A percentile compares a stretch with the other conserved stretches of the same genome.
These are phyloP conservation scores for Athrips mouffetella DNA, from an alignment of 2,888 invertebrate genomes.

Conservation along the genomic window DNA sequence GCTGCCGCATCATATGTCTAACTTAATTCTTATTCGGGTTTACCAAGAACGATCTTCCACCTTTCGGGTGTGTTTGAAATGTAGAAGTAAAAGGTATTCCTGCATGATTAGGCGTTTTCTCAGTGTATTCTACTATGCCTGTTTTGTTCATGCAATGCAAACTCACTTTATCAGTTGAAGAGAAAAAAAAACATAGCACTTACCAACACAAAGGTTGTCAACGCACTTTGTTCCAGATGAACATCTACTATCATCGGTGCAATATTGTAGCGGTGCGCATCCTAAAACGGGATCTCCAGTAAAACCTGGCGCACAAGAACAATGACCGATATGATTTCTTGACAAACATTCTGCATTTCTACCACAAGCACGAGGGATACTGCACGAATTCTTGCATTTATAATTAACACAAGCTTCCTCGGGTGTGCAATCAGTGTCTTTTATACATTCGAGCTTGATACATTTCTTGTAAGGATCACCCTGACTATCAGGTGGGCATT, in stretches of 20 bases:
- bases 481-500: constrained; percentile 85
- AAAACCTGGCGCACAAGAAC: constrained; percentile 89
- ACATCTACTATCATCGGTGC: constrained; percentile 88
- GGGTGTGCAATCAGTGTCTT: constrained; percentile 85
- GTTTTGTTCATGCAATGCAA: no score
- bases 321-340: constrained; percentile 87
- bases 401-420: constrained; percentile 87
- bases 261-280: constrained; percentile 90
- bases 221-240: constrained; percentile 90
- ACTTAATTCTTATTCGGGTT: no score
- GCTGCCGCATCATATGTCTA: no score
- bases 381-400: constrained; percentile 90
- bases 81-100: no score
- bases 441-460: constrained; percentile 85
- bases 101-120: no score
- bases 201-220: constrained; percentile 87
- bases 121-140: no score
- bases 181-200: constrained; percentile 48
- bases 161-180: no score
- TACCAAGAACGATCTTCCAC: background rate
- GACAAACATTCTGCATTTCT: constrained; percentile 86
- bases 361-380: constrained; percentile 89
- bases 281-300: constrained; percentile 93
- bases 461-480: constrained; percentile 88
- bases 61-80: no score